A percentile compares a stretch with the other conserved stretches of the same genome.
Evolutionary conservation across 1,140 invertebrate species (phyloP).

Genomic region (Meloidogyne chitwoodi): DNA sequence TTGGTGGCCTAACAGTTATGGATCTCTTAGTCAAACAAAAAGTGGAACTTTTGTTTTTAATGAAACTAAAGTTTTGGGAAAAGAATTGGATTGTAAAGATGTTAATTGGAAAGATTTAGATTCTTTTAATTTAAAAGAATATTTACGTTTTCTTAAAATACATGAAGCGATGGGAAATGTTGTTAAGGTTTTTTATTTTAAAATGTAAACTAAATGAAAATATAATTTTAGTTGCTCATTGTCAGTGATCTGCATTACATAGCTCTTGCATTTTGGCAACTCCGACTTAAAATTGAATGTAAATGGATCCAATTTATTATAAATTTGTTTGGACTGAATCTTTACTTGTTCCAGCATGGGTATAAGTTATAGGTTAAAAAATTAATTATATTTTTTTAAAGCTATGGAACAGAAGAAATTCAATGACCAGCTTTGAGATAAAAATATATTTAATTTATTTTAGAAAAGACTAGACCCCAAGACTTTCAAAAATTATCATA

Average conservation of each 20-base stretch:
- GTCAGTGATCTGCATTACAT: slow-evolving; percentile 29
- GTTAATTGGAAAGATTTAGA: background rate
- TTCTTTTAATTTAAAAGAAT: slow-evolving; percentile 32
- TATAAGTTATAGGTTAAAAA: slow-evolving; percentile 1
- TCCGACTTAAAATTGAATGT: background rate
- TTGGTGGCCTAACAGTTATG: slow-evolving; percentile 95
- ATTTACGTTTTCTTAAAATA: slow-evolving; percentile 28
- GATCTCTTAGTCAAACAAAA: slow-evolving; percentile 66
- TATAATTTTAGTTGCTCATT: background rate
- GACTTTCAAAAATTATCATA: no score
- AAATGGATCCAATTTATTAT: slow-evolving; percentile 31
- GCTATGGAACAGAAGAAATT: no score
- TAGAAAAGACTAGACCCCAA: no score
- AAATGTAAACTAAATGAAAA: background rate
- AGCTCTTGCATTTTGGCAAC: slow-evolving; percentile 24
- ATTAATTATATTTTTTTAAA: no score
- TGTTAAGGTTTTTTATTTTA: background rate
- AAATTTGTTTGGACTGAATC: slow-evolving; percentile 21
- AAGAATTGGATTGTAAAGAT: slow-evolving; percentile 15
- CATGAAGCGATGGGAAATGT: slow-evolving; percentile 28
- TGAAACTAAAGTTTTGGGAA: slow-evolving; percentile 30
- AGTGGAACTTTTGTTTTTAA: slow-evolving; percentile 13
- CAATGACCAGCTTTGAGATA: no score
- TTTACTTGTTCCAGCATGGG: background rate
- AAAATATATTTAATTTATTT: no score